Base-by-base conservation (phyloP, 2,113 vertebrate species). In the Elgaria multicarinata region DNA sequence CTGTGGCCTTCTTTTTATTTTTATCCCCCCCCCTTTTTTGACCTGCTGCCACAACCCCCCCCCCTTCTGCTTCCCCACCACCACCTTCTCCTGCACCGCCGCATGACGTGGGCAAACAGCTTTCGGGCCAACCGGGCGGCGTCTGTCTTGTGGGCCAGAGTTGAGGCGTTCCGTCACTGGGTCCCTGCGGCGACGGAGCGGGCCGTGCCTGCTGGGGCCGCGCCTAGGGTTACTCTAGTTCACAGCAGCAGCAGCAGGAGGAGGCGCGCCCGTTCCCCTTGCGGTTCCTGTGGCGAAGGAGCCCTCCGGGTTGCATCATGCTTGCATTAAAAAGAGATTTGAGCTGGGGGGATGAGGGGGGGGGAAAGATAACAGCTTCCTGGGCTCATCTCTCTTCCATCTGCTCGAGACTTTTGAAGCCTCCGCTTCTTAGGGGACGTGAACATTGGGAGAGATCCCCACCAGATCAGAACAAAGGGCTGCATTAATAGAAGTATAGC, bases 141-240 rank as follows among this genome's bases (percentile, higher is more conserved):
- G 71, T 89, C 18, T n/a, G n/a, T 50, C 93, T 90, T 97, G 92
- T 98, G 97, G 97, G 96, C 96, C 97, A 98, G 96, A 98, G 98
- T 98, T 98, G 97, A 96, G 50, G 24, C 86, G 18, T 87, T 69
- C 90, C 82, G 55, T 62, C 64, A 8, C 92, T 1, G 93, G 87
- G 96, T 96, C 95, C 95, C 95, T 91, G 92, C 93, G 95, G 95
- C 96, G 97, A 97, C 96, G 96, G 96, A 88, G 33, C 95, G 84
- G 89, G 7, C 82, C 95, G 93, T 91, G 92, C 92, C 87, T 93
- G 71, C 91, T 93, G 91, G 91, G 64, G 20, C 31, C 33, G 58
- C 28, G 3, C 50, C 20, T 36, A 88, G 88, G 98, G 97, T 97
- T 97, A 97, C 97, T 98, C 96, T 96, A 94, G 97, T 97, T 95